Conservation (phyloP, 1,140 invertebrate genomes). For the Hyposmocoma kahamanoa region DNA sequence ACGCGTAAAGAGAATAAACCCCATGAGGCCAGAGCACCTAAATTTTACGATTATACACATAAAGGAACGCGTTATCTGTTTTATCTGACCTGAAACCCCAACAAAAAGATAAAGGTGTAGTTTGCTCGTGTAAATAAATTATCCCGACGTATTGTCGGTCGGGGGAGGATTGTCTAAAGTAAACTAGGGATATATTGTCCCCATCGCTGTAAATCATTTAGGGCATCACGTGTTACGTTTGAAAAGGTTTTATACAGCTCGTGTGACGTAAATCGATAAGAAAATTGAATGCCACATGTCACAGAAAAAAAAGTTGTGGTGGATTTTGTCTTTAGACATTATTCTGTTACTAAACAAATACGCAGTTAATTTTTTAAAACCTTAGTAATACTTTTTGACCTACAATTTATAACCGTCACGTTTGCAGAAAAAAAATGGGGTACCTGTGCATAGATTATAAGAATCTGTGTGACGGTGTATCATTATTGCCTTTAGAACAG, state of each 20-base stretch:
- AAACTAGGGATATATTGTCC: conserved; percentile 49
- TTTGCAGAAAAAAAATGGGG: no score
- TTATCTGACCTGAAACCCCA: conserved; percentile 61
- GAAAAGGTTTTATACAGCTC: conserved; percentile 45
- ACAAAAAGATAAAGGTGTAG: conserved; percentile 66
- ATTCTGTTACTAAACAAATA: no score
- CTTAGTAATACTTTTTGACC: no score
- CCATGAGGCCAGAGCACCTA: conserved; percentile 36
- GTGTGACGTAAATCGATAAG: conserved; percentile 19
- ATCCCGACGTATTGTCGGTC: conserved; percentile 46
- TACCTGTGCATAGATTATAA: no score
- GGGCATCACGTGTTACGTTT: conserved; percentile 38
- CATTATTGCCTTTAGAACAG: no score
- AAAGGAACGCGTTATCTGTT: conserved; percentile 65
- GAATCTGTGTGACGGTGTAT: no score
- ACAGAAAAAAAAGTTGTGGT: no score
- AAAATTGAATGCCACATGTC: no score
- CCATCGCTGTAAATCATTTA: conserved; percentile 51
- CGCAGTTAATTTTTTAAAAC: no score
- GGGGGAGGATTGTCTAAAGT: conserved; percentile 52
- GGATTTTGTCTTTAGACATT: no score
- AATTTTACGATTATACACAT: conserved; percentile 57
- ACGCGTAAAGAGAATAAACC: conserved; percentile 25
- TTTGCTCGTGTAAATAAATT: conserved; percentile 68
- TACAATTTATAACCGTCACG: no score